Evolutionary conservation across 2,888 invertebrate species (phyloP).

Genomic region (Trichogramma dendrolimi): DNA sequence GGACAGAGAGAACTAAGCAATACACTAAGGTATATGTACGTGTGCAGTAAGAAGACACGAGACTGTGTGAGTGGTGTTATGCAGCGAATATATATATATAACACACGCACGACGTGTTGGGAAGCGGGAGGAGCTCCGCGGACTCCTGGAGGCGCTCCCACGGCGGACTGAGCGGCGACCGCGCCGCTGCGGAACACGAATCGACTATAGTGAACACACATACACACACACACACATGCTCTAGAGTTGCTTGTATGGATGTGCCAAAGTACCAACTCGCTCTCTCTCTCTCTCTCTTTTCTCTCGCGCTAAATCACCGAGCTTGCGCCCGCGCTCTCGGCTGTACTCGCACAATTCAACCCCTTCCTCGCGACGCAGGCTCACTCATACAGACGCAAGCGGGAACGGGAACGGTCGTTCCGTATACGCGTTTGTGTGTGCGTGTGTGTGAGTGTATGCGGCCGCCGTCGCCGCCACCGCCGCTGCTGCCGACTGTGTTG

Average conservation of each 20-base stretch:
- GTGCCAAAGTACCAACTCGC: too few species aligned
- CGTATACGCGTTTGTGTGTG: neutral
- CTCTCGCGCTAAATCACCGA: neutral
- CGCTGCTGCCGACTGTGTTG: neutral
- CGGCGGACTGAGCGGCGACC: slow-evolving; percentile 23
- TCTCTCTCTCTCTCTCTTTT: too few species aligned
- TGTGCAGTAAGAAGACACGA: too few species aligned
- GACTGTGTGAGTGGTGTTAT: too few species aligned
- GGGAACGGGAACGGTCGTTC: neutral
- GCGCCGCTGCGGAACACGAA: neutral
- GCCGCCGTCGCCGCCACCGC: neutral
- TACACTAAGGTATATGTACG: too few species aligned
- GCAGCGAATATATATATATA: neutral
- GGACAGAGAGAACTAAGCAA: too few species aligned
- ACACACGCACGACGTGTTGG: neutral
- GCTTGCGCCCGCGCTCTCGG: slow-evolving; percentile 3
- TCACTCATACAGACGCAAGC: slow-evolving; percentile 2
- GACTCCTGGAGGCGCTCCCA: slow-evolving; percentile 30
- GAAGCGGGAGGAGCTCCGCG: slow-evolving; percentile 13
- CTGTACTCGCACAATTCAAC: neutral
- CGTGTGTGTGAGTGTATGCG: neutral
- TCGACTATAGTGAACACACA: neutral
- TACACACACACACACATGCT: too few species aligned
- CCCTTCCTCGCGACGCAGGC: neutral
- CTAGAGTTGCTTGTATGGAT: too few species aligned